Conservation (phyloP, 2,113 vertebrate species). For the Scomber scombrus region DNA sequence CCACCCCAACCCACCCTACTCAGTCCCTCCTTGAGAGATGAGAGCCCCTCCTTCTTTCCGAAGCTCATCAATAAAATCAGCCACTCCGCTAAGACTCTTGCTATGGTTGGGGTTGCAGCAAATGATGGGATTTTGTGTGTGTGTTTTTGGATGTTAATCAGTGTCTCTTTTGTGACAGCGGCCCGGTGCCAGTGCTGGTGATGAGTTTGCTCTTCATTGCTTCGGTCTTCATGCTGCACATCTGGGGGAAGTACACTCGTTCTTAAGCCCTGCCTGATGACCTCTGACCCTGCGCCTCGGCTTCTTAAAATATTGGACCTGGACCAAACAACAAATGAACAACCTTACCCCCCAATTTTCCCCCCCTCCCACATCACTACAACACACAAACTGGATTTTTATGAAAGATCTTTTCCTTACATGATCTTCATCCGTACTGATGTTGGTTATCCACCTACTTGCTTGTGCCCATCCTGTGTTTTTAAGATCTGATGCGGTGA, state of each 20-base stretch:
- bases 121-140: slow-evolving; percentile 31
- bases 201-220: slow-evolving; percentile 99
- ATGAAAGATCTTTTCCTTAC: slow-evolving; percentile 6
- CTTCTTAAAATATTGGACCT: slow-evolving; percentile 86
- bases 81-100: slow-evolving; percentile 29
- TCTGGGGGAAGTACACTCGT: slow-evolving; percentile 99
- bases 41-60: slow-evolving; percentile 75
- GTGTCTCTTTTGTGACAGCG: slow-evolving; percentile 84
- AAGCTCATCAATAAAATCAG: slow-evolving; percentile 78
- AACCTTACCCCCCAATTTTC: slow-evolving; percentile 12
- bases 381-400: slow-evolving; percentile 57
- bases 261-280: slow-evolving; percentile 86
- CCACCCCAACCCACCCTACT: slow-evolving; percentile 23
- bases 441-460: slow-evolving; percentile 16
- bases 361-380: slow-evolving; percentile 14
- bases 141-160: slow-evolving; percentile 23
- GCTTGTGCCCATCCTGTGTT: slow-evolving; percentile 21
- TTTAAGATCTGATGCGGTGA: slow-evolving; percentile 38
- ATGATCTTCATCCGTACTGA: slow-evolving; percentile 35
- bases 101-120: slow-evolving; percentile 40
- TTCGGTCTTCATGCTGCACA: slow-evolving; percentile 99
- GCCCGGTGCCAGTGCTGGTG: slow-evolving; percentile 97
- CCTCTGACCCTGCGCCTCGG: slow-evolving; percentile 73
- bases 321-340: slow-evolving; percentile 93
- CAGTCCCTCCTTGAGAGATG: slow-evolving; percentile 66